These are phyloP conservation scores for Orchestia grillus DNA, from an alignment of 1,140 invertebrate species.

Conservation along the genomic window DNA sequence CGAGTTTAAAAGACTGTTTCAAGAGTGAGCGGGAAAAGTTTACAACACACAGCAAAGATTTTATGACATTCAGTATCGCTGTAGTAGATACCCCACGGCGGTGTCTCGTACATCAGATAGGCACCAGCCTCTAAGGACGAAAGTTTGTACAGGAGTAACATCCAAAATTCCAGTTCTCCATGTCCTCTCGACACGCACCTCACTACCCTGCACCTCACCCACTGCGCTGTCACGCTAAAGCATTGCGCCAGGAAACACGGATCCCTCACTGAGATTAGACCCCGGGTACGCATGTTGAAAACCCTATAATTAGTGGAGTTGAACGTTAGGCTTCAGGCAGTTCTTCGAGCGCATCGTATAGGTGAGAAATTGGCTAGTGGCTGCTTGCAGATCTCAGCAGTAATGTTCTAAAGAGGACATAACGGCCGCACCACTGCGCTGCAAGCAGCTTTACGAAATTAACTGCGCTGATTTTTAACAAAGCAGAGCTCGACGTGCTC, in stretches of 20 bases:
- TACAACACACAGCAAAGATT: not conserved
- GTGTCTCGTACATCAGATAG: not conserved
- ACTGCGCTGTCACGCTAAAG: too few species aligned
- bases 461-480: too few species aligned
- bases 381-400: too few species aligned
- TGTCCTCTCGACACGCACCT: not conserved
- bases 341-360: too few species aligned
- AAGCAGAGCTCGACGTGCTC: too few species aligned
- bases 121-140: not conserved
- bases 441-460: too few species aligned
- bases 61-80: not conserved
- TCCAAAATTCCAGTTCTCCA: too few species aligned
- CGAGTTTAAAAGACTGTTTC: not conserved
- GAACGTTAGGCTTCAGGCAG: too few species aligned
- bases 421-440: too few species aligned
- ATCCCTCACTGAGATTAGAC: not conserved
- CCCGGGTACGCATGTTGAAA: not conserved
- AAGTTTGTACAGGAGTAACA: not conserved
- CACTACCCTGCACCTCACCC: not conserved
- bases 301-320: too few species aligned
- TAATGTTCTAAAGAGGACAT: too few species aligned
- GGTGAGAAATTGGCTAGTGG: too few species aligned
- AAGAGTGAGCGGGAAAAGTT: not conserved
- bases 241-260: not conserved
- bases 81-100: not conserved